Conservation (phyloP, 2,888 invertebrate genomes). For the Papilio protenor region DNA sequence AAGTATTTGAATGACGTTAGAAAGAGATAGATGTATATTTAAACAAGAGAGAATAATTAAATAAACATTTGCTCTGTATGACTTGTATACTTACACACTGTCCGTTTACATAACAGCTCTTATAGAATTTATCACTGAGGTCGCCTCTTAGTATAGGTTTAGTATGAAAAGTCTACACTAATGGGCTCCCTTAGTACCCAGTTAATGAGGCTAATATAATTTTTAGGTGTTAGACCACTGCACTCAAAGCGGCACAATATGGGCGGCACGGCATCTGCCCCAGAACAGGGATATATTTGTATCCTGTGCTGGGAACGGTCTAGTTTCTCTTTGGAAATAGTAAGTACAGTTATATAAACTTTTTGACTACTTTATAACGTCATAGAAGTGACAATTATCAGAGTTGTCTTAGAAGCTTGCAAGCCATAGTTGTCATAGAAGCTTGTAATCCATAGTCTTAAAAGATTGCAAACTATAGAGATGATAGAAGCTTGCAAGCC, state of each 20-base stretch:
- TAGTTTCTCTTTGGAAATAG: slow-evolving; percentile 98
- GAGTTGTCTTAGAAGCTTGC: background rate
- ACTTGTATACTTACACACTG: background rate
- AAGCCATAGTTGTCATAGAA: background rate
- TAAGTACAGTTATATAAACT: slow-evolving; percentile 75
- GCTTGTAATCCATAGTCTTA: background rate
- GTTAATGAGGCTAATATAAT: background rate
- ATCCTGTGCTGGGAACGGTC: slow-evolving; percentile 95
- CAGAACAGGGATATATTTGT: slow-evolving; percentile 97
- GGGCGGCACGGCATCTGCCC: slow-evolving; percentile 94
- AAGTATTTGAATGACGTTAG: slow-evolving; percentile 39
- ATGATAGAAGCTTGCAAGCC: background rate
- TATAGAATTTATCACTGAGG: no score
- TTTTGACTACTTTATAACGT: background rate
- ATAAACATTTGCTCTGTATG: no score
- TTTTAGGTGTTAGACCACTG: slow-evolving; percentile 73
- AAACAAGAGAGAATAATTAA: background rate
- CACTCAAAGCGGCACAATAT: slow-evolving; percentile 90
- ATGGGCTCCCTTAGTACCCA: background rate
- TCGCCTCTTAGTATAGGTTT: background rate
- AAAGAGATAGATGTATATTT: background rate
- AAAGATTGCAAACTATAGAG: background rate
- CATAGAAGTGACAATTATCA: no score
- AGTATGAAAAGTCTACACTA: background rate
- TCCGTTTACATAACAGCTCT: background rate